Base-by-base conservation (phyloP, 2,113 vertebrate species). In the Spea multiplicata region DNA sequence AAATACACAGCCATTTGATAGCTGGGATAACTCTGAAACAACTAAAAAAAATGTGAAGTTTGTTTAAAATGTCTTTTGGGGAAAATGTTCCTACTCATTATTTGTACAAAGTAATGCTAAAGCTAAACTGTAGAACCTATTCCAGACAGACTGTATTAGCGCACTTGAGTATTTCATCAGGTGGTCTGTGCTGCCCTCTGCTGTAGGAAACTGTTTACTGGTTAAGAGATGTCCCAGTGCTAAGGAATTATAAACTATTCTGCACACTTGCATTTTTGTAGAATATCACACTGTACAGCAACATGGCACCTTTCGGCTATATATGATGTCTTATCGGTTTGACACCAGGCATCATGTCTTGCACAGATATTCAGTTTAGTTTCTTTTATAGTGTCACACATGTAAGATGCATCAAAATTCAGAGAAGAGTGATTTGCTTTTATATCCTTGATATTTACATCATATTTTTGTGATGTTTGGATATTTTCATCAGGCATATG, bases 231-330 rank as follows among this genome's bases (percentile, higher is more conserved):
- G 8, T 10, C 30, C 44, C 7, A 75, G 44, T 59, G 6, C 10
- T 12, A 13, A 12, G 55, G 8, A 59, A 59, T 59, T 4, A 67
- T 66, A 1, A 72, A 9, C 61, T 45, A 74, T 4, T 68, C 66
- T 74, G 82, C 73, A 0, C 88, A 90, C 9, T 66, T n/a, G 82
- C 87, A 88, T 46, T 44, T 0, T 65, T 13, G 46, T 55, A 59
- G 1, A 52, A 80, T 49, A 80, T 59, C 74, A 57, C 93, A 95
- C 80, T 97, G 96, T 17, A 88, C 84, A 0, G 90, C 89, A 47
- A 83, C 88, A 2, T 96, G 88, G 8, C 62, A 53, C 5, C 78
- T 92, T 62, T 69, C 77, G 44, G 2, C 48, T 2, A 64, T 8
- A 0, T 5, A 0, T 45, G 49, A 14, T 1, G 8, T 44, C 67